Percentiles rank a stretch among this genome's conserved stretches.
phyloP scores from a whole-genome alignment of 2,797 vertebrate genomes.

The Lutjanus argentimaculatus region DNA sequence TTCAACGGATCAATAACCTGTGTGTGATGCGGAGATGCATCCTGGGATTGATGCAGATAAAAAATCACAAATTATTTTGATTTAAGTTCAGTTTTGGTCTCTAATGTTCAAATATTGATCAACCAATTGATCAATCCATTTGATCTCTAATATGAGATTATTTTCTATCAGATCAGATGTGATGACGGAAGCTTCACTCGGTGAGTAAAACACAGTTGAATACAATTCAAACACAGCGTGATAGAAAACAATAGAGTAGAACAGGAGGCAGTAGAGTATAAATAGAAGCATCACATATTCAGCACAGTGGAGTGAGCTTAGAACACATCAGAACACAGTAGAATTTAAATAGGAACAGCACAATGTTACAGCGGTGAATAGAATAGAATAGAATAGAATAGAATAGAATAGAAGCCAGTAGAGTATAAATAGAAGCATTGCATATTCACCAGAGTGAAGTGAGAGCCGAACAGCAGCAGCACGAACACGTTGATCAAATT shows the following conservation, averaged over 20 bases:
- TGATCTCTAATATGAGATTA: not conserved
- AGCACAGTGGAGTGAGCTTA: not conserved
- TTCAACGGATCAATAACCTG: not conserved
- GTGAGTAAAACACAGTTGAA: not conserved
- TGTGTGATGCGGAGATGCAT: not conserved
- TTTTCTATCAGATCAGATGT: not conserved
- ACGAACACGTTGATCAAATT: slow-evolving; percentile 62
- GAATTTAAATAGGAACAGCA: not conserved
- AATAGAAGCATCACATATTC: not conserved
- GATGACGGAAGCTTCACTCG: not conserved
- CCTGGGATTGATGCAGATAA: not conserved
- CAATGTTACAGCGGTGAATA: not conserved
- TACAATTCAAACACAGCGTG: not conserved
- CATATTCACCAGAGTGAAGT: slow-evolving; percentile 44
- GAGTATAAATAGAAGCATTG: slow-evolving; percentile 29
- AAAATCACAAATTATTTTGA: not conserved
- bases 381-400: not conserved
- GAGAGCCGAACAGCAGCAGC: slow-evolving; percentile 67
- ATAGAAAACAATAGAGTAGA: not conserved
- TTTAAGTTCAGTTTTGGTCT: not conserved
- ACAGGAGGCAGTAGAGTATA: no score
- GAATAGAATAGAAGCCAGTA: not conserved
- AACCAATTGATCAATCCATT: not conserved
- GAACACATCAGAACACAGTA: not conserved
- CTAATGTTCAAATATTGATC: not conserved